Conservation (phyloP, 2,888 invertebrate genomes). For the Plutella xylostella region DNA sequence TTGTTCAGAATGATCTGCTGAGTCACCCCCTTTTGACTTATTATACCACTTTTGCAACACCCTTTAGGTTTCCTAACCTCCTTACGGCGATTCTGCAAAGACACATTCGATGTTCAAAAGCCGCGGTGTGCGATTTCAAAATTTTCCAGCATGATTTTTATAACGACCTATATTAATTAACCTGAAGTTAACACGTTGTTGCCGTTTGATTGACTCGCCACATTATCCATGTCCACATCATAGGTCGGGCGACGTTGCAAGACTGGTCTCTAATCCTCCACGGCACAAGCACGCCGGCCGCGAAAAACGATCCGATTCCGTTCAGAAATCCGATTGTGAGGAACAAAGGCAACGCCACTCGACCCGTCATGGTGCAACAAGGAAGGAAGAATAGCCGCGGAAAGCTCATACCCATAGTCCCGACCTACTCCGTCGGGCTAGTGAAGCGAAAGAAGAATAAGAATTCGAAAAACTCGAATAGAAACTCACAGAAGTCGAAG, state of each 20-base stretch:
- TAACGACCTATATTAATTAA: no score
- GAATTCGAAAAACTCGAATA: conserved; percentile 65
- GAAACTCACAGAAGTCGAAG: conserved; percentile 62
- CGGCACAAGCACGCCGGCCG: conserved; percentile 80
- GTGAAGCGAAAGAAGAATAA: conserved; percentile 68
- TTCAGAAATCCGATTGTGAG: conserved; percentile 56
- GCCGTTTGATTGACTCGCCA: background rate
- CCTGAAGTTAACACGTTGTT: background rate
- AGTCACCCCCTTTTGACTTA: no score
- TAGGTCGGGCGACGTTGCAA: conserved; percentile 90
- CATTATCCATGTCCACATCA: conserved; percentile 25
- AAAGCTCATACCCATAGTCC: conserved; percentile 45
- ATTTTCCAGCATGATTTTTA: no score
- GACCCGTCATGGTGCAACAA: conserved; percentile 53
- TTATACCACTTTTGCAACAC: no score
- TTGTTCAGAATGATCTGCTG: no score
- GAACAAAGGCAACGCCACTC: conserved; percentile 51
- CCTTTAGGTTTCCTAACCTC: no score
- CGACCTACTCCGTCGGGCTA: conserved; percentile 55
- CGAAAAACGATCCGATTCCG: conserved; percentile 73
- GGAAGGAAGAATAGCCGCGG: conserved; percentile 52
- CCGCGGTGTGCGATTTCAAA: no score
- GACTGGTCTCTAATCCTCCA: conserved; percentile 95
- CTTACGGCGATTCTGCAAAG: no score
- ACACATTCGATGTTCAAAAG: no score